These are phyloP conservation scores for Hipparchia semele DNA, from an alignment of 2,888 invertebrate genomes.

Conservation along the genomic window DNA sequence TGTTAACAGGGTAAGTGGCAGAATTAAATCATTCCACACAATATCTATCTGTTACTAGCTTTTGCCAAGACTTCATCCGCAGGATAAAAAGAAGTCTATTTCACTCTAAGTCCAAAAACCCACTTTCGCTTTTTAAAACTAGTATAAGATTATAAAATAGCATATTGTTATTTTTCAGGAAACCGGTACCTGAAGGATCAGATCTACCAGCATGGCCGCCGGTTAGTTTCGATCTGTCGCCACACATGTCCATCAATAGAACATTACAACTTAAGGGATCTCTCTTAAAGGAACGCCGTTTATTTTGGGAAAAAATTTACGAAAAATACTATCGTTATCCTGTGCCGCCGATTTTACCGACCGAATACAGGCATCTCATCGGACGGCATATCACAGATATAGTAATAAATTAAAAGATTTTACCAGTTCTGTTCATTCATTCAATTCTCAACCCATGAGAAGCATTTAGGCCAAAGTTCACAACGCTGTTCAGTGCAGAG, in stretches of 20 bases:
- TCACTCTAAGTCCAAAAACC: too few species aligned
- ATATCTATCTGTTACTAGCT: too few species aligned
- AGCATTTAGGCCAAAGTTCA: too few species aligned
- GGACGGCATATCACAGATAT: background rate
- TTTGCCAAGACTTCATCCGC: too few species aligned
- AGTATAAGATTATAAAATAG: too few species aligned
- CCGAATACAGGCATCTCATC: background rate
- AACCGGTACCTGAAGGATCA: conserved; percentile 58
- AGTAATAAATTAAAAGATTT: background rate
- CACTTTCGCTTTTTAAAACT: background rate
- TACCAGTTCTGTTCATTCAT: background rate
- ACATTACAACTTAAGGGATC: conserved; percentile 40
- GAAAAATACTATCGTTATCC: conserved; percentile 39
- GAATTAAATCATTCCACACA: too few species aligned
- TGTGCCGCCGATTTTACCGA: conserved; percentile 10
- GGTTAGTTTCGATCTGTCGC: conserved; percentile 34
- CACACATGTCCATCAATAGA: conserved; percentile 45
- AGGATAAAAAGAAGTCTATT: too few species aligned
- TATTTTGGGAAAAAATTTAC: conserved; percentile 47
- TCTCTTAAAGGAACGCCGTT: conserved; percentile 34
- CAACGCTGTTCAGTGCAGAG: too few species aligned
- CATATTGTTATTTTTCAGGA: conserved; percentile 39
- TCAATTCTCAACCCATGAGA: too few species aligned
- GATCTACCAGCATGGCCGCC: conserved; percentile 49
- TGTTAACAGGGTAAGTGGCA: conserved; percentile 12